These are phyloP conservation scores for Ptilorrhoa leucosticta DNA, from an alignment of 2,113 vertebrate species.

Conservation along the genomic window DNA sequence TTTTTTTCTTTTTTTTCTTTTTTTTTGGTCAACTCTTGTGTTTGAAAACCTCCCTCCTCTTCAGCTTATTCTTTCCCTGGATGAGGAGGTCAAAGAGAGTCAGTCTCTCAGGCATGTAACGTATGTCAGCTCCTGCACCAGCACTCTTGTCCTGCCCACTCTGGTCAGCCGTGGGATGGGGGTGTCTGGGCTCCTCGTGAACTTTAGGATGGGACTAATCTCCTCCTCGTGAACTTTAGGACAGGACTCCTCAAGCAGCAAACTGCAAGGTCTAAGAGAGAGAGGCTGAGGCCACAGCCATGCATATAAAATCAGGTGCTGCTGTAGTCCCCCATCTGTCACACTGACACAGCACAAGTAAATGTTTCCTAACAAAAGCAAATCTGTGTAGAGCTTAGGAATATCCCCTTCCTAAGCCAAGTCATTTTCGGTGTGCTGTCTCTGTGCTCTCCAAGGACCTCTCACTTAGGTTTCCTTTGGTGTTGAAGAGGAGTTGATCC, in stretches of 20 bases:
- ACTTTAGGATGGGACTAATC: not conserved
- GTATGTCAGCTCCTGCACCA: not conserved
- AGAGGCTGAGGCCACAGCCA: not conserved
- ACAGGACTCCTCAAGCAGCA: not conserved
- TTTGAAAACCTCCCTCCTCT: not conserved
- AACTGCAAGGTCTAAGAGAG: not conserved
- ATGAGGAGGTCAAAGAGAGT: not conserved
- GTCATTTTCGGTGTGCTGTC: not conserved
- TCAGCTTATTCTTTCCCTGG: not conserved
- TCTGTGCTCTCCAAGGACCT: not conserved
- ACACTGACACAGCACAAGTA: not conserved
- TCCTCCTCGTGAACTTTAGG: not conserved
- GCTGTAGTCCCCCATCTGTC: not conserved
- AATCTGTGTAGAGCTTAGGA: not conserved
- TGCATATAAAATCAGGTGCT: not conserved
- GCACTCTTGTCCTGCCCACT: not conserved
- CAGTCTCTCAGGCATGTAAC: not conserved
- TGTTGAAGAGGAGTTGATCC: not conserved
- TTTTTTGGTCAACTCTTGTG: not conserved
- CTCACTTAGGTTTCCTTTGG: not conserved
- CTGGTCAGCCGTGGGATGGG: not conserved
- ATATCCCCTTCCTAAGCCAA: not conserved
- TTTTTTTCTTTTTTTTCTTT: not conserved
- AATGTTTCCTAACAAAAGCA: conserved; percentile 13
- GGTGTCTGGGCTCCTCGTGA: not conserved